phyloP scores from a whole-genome alignment of 2,888 invertebrate genomes.

The Epinotia bilunana region DNA sequence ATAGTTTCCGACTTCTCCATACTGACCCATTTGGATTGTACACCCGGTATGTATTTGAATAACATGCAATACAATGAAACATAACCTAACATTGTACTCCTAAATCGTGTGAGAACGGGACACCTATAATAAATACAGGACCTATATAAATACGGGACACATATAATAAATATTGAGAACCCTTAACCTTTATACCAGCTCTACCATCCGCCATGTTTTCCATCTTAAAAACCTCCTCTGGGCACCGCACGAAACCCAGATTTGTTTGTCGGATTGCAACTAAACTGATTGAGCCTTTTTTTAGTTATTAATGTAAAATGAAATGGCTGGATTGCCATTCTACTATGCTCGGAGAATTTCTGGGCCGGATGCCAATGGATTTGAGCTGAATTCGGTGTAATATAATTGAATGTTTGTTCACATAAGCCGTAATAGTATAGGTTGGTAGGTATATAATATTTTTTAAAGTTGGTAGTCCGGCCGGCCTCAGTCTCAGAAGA shows the following conservation, averaged over 20 bases:
- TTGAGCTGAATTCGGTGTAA: conserved; percentile 32
- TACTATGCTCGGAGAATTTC: conserved; percentile 14
- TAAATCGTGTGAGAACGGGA: too few relatives aligned
- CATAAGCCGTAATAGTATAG: conserved; percentile 1
- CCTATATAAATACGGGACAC: too few relatives aligned
- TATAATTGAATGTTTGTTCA: conserved; percentile 41
- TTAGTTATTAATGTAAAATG: conserved; percentile 51
- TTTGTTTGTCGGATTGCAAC: conserved; percentile 57
- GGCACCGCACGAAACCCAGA: conserved; percentile 55
- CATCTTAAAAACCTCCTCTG: conserved; percentile 35
- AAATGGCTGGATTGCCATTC: conserved; percentile 37
- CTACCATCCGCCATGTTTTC: conserved; percentile 12
- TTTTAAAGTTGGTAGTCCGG: too few relatives aligned
- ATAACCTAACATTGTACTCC: too few relatives aligned
- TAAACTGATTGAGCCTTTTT: conserved; percentile 59
- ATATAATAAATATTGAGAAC: conserved; percentile 8
- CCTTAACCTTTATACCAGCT: not conserved
- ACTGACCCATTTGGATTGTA: too few relatives aligned
- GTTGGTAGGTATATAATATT: not conserved
- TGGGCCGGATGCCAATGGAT: conserved; percentile 38
- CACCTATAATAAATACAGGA: too few relatives aligned
- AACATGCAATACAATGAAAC: too few relatives aligned
- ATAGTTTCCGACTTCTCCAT: too few relatives aligned
- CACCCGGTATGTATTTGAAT: too few relatives aligned
- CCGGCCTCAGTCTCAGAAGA: too few relatives aligned